Percentiles rank a stretch among this genome's conserved stretches.
These are phyloP conservation scores for Cygnus olor DNA, from an alignment of 2,797 vertebrate genomes.

Conservation along the genomic window DNA sequence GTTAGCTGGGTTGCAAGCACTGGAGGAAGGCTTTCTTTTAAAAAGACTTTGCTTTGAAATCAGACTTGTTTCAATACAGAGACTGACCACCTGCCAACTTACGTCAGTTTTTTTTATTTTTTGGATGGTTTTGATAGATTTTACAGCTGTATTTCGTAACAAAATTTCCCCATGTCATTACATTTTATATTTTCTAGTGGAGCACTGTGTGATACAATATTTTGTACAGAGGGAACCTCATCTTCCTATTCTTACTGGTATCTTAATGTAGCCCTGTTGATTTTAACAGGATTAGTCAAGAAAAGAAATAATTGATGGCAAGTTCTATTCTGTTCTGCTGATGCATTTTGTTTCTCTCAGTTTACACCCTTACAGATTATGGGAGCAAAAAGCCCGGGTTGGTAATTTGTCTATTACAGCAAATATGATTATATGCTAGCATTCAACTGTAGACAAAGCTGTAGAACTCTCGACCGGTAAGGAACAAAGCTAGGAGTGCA, in stretches of 20 bases:
- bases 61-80: background rate
- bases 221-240: background rate
- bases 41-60: background rate
- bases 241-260: too few species aligned
- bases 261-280: background rate
- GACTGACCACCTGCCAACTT: background rate
- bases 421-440: too few species aligned
- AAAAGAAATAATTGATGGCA: background rate
- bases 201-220: background rate
- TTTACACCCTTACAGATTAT: background rate
- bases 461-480: background rate
- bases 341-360: background rate
- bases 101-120: background rate
- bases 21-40: background rate
- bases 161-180: background rate
- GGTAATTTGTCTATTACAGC: background rate
- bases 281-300: background rate
- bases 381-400: background rate
- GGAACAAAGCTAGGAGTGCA: fast-evolving
- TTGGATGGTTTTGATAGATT: background rate
- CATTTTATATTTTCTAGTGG: background rate
- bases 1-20: background rate
- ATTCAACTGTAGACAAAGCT: background rate
- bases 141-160: background rate
- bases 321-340: background rate